Percentiles rank a stretch among this genome's conserved stretches.
Evolutionary conservation across 2,797 vertebrate species (phyloP).

Genomic region (Notoglanidium macrostoma): DNA sequence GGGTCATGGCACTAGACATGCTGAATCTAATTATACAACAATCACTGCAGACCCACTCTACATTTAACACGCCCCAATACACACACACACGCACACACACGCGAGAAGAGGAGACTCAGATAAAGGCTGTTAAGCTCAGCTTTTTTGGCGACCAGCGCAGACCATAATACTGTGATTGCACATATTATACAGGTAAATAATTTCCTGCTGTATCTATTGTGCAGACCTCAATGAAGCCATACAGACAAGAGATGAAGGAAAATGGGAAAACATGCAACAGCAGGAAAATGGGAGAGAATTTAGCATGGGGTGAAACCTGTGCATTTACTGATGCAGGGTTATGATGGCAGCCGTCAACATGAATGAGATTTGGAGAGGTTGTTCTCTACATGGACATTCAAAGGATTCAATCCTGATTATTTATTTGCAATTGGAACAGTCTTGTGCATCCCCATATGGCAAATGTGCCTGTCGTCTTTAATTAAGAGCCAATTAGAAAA

Average conservation of each 20-base stretch:
- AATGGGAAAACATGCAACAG: conserved; percentile 42
- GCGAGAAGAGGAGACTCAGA: conserved; percentile 14
- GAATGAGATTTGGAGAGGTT: conserved; percentile 49
- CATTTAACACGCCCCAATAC: conserved; percentile 24
- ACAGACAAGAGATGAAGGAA: conserved; percentile 16
- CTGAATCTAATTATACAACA: conserved; percentile 38
- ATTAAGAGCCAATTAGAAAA: conserved; percentile 62
- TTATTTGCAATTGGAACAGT: conserved; percentile 31
- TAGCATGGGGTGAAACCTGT: conserved; percentile 16
- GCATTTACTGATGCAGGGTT: conserved; percentile 14
- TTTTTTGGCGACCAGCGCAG: conserved; percentile 38
- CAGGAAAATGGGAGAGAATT: conserved; percentile 25
- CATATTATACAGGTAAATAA: conserved; percentile 32
- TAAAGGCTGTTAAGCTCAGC: conserved; percentile 21
- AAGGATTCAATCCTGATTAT: conserved; percentile 22
- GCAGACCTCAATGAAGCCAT: background rate
- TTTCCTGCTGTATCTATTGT: conserved; percentile 1
- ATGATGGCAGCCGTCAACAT: conserved; percentile 7
- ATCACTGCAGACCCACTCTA: conserved; percentile 19
- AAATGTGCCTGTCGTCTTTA: conserved; percentile 53
- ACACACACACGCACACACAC: background rate
- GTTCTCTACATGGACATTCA: conserved; percentile 39
- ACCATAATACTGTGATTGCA: conserved; percentile 37
- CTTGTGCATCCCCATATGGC: conserved; percentile 30
- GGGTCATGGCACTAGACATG: conserved; percentile 20